Base-by-base conservation (phyloP, 2,797 vertebrate genomes). In the Vespertilio murinus region DNA sequence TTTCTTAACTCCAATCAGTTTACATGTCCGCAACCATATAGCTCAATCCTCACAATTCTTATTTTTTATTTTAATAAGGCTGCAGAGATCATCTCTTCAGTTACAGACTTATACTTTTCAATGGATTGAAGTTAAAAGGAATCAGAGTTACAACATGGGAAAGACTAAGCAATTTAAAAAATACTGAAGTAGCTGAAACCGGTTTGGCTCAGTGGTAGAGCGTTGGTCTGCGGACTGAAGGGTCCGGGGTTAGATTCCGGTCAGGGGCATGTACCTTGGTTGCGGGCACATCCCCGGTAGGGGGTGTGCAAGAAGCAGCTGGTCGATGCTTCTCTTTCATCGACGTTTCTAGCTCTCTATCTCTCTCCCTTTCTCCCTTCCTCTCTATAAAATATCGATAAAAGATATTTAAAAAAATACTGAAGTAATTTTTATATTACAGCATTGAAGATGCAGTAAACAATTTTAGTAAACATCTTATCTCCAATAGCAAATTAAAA, bases 341-440 rank as follows among this genome's bases (percentile, higher is more conserved):
- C n/a, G n/a, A n/a, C n/a, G n/a, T n/a, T n/a, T n/a, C n/a, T n/a
- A n/a, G n/a, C n/a, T n/a, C n/a, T n/a, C n/a, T n/a, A n/a, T n/a
- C n/a, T n/a, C n/a, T n/a, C n/a, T n/a, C n/a, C n/a, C n/a, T n/a
- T n/a, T n/a, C n/a, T n/a, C n/a, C n/a, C n/a, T n/a, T n/a, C n/a
- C n/a, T n/a, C n/a, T n/a, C n/a, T n/a, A n/a, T n/a, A n/a, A n/a
- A n/a, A n/a, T n/a, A n/a, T n/a, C n/a, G n/a, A n/a, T n/a, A n/a
- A n/a, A n/a, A n/a, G n/a, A n/a, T n/a, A n/a, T n/a, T n/a, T n/a
- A n/a, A n/a, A n/a, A n/a, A n/a, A 59, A 49, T 78, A 71, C 28
- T 30, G 64, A 61, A 6, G 45, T 28, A n/a, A 92, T 95, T 97
- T 97, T 75, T 97, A 96, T 23, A 77, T 88, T 47, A 56, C 94